Evolutionary conservation across 2,797 vertebrate genomes (phyloP), one percentile per base, ranked within the genome.

Genomic region (Caiman crocodilus): DNA sequence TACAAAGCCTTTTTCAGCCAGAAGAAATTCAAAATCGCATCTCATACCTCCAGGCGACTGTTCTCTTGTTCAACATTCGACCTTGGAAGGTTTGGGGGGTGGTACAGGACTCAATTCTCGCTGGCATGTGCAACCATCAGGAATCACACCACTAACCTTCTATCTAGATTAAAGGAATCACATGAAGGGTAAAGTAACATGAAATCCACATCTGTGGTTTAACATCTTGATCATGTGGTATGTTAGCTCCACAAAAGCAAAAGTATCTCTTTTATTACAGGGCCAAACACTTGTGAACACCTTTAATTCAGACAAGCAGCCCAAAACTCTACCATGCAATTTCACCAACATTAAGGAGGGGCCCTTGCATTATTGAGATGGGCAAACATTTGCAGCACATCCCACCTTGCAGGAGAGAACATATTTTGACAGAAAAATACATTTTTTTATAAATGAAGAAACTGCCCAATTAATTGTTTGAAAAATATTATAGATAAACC

Each of bases 391-490:
- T 23, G 28, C 23, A 28, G 42, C 32, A 30, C 18, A 58, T 57
- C 28, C 55, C 55, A n/a, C 74, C 28, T 28, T 57, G 26, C 74
- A 61, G 76, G 60, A 82, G 59, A 20, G 28, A 18, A 63, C 63
- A 3, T 73, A 58, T 74, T 78, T 83, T 88, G 79, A 84, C 79
- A 35, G 59, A 82, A 71, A 2, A 14, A 57, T 63, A 63, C 50
- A 74, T 82, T 92, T 87, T 83, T 87, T 81, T 84, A 56, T 21
- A 88, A 89, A 71, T 55, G 8, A 88, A 23, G 65, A 79, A 69
- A 85, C 77, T 82, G 42, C 82, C 63, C 60, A 16, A 56, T 82
- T 61, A 90, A 42, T 25, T 83, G 64, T 58, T 30, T 79, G 73
- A 73, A 57, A 81, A 88, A 63, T 73, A 86, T 84, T 86, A 86